phyloP scores from a whole-genome alignment of 2,888 invertebrate genomes.

The Oxystoma pomonae region DNA sequence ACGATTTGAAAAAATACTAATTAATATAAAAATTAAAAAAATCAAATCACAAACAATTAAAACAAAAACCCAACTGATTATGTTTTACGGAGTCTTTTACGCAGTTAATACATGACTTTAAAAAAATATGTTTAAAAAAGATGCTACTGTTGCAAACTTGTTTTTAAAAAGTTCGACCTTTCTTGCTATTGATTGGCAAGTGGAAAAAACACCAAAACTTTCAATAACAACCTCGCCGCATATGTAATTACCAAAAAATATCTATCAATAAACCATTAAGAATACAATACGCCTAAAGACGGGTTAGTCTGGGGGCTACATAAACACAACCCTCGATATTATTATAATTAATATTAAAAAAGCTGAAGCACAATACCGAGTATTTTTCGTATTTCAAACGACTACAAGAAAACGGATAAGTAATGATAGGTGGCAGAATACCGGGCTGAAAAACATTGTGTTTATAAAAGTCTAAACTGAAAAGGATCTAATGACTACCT shows the following conservation, averaged over 20 bases:
- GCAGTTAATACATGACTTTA: no score
- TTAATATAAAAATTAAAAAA: no score
- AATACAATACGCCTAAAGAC: not conserved
- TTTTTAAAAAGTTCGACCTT: no score
- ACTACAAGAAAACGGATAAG: not conserved
- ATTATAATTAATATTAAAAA: not conserved
- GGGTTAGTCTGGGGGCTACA: not conserved
- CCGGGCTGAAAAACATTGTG: not conserved
- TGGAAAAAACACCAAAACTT: not conserved
- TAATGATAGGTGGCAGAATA: not conserved
- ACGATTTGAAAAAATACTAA: no score
- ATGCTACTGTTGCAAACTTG: no score
- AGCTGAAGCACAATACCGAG: not conserved
- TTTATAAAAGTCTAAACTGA: not conserved
- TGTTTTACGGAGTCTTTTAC: no score
- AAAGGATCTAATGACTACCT: not conserved
- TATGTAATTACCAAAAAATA: not conserved
- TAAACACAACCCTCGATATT: not conserved
- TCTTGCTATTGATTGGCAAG: not conserved
- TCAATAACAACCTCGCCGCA: not conserved
- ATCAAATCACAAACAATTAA: no score
- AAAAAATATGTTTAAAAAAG: no score
- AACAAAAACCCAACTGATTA: no score
- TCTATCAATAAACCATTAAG: not conserved
- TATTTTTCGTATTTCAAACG: not conserved